Conservation (phyloP, 1,140 invertebrate genomes). For the Brachionus paranguensis region DNA sequence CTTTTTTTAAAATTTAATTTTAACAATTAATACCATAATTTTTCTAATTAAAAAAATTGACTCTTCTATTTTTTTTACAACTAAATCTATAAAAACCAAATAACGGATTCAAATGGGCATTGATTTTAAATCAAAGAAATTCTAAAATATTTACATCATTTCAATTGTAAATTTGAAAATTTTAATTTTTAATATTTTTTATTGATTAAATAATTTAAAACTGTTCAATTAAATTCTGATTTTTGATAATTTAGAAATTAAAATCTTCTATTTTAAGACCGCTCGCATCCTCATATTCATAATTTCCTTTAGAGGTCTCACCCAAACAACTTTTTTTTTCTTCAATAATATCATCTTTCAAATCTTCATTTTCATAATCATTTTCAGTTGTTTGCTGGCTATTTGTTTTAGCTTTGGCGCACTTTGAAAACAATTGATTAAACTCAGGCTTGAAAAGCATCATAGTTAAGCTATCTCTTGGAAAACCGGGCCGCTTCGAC, state of each 20-base stretch:
- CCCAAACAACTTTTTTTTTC: background rate
- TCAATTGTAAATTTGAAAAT: too few relatives aligned
- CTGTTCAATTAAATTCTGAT: too few relatives aligned
- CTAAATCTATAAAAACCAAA: too few relatives aligned
- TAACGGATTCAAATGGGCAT: too few relatives aligned
- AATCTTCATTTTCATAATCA: background rate
- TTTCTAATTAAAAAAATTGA: too few relatives aligned
- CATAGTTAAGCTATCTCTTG: background rate
- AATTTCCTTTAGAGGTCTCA: background rate
- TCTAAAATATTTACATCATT: too few relatives aligned
- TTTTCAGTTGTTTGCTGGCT: background rate
- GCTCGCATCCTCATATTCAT: background rate
- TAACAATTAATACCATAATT: too few relatives aligned
- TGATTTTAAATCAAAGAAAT: too few relatives aligned
- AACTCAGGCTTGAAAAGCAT: background rate
- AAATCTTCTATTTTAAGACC: conserved; percentile 7
- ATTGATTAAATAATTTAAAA: too few relatives aligned
- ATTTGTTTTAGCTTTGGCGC: background rate
- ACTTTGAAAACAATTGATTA: background rate
- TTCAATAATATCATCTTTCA: background rate
- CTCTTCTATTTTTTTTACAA: too few relatives aligned
- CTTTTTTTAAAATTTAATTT: background rate
- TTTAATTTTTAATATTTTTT: too few relatives aligned
- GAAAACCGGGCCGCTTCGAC: background rate
- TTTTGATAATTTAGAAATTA: background rate